These are phyloP conservation scores for Oikopleura vanhoeffeni DNA, from an alignment of 23 tunicate species.

Conservation along the genomic window DNA sequence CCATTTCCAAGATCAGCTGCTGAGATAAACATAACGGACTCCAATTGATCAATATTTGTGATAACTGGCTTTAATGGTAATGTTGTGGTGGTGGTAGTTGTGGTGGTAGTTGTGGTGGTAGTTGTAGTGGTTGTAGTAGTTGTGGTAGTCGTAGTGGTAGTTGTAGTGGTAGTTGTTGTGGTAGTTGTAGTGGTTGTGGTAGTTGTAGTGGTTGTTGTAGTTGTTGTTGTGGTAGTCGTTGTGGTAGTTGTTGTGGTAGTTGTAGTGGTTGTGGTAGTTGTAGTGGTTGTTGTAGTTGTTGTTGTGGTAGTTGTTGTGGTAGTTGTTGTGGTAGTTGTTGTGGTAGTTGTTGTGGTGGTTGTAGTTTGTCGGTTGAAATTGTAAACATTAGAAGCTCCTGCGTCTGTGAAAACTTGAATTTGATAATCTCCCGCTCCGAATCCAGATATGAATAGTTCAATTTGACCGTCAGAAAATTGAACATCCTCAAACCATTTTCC, in stretches of 20 bases:
- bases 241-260: neutral
- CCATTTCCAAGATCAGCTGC: neutral
- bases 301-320: neutral
- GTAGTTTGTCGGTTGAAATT: neutral
- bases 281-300: neutral
- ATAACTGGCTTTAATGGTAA: neutral
- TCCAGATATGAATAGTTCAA: neutral
- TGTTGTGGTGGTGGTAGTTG: neutral
- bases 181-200: too few relatives aligned
- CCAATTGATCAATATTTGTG: neutral
- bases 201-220: too few relatives aligned
- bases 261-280: neutral
- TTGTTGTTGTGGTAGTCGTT: too few relatives aligned
- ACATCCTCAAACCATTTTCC: neutral
- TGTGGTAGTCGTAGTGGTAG: neutral
- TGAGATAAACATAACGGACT: too few relatives aligned
- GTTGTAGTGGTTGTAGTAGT: neutral
- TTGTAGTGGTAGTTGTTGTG: too few relatives aligned
- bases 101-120: neutral
- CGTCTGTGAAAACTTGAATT: neutral
- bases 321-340: neutral
- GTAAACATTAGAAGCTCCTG: neutral
- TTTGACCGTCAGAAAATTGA: neutral
- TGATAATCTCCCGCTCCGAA: neutral
- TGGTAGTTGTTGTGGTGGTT: neutral